Percentiles rank a stretch among this genome's conserved stretches.
These are phyloP conservation scores for Vollenhovia emeryi DNA, from an alignment of 1,140 invertebrate species.

Conservation along the genomic window DNA sequence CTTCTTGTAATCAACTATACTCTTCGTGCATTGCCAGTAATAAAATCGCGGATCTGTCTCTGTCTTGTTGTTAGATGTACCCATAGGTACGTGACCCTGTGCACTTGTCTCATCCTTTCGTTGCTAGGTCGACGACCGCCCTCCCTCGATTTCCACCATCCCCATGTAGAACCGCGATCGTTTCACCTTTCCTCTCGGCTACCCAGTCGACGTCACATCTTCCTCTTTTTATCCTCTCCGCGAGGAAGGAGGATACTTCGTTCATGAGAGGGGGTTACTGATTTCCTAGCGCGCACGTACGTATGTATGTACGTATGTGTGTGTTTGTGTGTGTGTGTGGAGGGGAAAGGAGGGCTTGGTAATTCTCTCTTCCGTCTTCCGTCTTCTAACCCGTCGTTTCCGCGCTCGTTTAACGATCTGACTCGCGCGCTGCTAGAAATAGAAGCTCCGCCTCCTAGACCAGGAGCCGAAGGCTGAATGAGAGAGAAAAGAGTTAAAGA, in stretches of 20 bases:
- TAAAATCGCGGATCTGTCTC: not conserved
- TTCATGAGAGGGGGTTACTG: conserved; percentile 7
- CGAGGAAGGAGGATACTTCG: not conserved
- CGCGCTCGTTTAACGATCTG: conserved; percentile 70
- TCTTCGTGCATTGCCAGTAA: not conserved
- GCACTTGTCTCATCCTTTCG: not conserved
- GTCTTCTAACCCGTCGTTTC: conserved; percentile 21
- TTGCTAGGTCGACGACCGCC: conserved; percentile 4
- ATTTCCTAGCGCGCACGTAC: not conserved
- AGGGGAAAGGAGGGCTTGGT: too few species aligned
- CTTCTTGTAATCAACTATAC: not conserved
- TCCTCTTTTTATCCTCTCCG: conserved; percentile 23
- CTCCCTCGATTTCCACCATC: not conserved
- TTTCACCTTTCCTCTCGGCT: conserved; percentile 12
- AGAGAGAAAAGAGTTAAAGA: conserved; percentile 37
- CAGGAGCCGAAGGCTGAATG: conserved; percentile 50
- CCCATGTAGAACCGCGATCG: conserved; percentile 13
- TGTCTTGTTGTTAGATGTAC: not conserved
- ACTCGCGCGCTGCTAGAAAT: conserved; percentile 78
- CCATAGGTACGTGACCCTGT: not conserved
- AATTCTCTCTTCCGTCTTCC: conserved; percentile 32
- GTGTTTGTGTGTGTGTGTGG: not conserved
- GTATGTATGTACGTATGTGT: not conserved
- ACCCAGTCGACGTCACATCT: conserved; percentile 28
- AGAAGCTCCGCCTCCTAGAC: conserved; percentile 83